These are phyloP conservation scores for Talpa occidentalis DNA, from an alignment of 2,113 vertebrate genomes.

Conservation along the genomic window DNA sequence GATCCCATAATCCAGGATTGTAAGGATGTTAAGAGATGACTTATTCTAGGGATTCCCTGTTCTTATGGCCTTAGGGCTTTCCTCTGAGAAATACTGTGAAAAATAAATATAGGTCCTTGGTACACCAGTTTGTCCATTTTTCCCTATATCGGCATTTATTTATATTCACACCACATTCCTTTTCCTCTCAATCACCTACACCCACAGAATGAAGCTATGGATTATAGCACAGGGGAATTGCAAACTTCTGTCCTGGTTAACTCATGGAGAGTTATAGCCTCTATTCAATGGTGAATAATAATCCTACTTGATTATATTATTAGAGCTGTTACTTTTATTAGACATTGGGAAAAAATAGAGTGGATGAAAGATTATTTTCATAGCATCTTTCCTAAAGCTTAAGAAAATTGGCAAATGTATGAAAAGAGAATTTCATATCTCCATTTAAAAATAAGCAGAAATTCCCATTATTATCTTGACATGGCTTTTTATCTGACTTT, in stretches of 20 bases:
- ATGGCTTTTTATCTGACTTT: background rate
- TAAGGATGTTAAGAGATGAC: background rate
- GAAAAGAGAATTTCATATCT: background rate
- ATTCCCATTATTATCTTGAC: background rate
- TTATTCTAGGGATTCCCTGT: background rate
- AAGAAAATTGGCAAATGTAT: background rate
- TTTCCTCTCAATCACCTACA: background rate
- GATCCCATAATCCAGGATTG: background rate
- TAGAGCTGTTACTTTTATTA: background rate
- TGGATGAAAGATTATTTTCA: background rate
- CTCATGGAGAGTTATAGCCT: background rate
- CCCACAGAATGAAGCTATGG: background rate
- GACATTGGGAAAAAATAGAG: background rate
- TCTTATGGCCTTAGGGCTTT: background rate
- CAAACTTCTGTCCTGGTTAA: background rate
- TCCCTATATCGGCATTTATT: background rate
- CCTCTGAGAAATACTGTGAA: background rate
- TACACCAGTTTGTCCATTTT: background rate
- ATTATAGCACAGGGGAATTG: background rate
- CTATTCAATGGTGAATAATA: background rate
- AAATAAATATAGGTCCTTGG: background rate
- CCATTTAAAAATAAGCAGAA: background rate
- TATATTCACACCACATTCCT: background rate
- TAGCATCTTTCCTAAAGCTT: slow-evolving; percentile 8
- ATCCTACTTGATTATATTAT: background rate